Base-by-base conservation (phyloP, 2,113 vertebrate species). In the Peromyscus maniculatus region DNA sequence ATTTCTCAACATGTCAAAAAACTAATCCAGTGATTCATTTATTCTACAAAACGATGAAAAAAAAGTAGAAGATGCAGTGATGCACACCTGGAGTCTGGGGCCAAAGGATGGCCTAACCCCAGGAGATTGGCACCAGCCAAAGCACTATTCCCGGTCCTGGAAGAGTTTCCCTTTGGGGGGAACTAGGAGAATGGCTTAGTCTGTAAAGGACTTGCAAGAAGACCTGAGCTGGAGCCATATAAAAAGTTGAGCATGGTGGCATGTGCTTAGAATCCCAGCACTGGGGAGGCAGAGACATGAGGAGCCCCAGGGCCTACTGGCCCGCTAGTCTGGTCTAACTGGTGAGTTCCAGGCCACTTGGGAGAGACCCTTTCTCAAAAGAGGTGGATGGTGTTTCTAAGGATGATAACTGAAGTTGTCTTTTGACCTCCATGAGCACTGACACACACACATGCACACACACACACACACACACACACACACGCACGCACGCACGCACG, bases 1-100 rank as follows among this genome's bases (percentile, higher is more conserved):
- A 64, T 69, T 93, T 95, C 52, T 91, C 49, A 93, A 33, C 24
- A 22, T 87, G 64, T 83, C 64, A 95, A 66, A 97, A 91, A 86
- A 24, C 64, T 84, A 66, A 57, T 67, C 3, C n/a, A 91, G 39
- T 55, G 92, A n/a, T 46, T 75, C 31, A 69, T 95, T 96, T 83
- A 52, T 89, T 83, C 72, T 87, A 64, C 3, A 67, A 86, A 91
- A 96, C 43, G 78, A 52, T 19, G 82, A 78, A 36, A 75, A 82
- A 91, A 95, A 80, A 77, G 49, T 46, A 55, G 31, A 84, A 83
- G 52, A 36, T 33, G 1, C 17, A 43, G 52, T n/a, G 0, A 1
- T 3, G 4, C 28, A 28, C 7, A 4, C 69, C 49, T 62, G 31
- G 7, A 72, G 49, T 15, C n/a, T 28, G 28, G 57, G 39, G 12